Evolutionary conservation across 2,888 invertebrate species (phyloP), one percentile per base, ranked within the genome.

Genomic region (Leuctra nigra): DNA sequence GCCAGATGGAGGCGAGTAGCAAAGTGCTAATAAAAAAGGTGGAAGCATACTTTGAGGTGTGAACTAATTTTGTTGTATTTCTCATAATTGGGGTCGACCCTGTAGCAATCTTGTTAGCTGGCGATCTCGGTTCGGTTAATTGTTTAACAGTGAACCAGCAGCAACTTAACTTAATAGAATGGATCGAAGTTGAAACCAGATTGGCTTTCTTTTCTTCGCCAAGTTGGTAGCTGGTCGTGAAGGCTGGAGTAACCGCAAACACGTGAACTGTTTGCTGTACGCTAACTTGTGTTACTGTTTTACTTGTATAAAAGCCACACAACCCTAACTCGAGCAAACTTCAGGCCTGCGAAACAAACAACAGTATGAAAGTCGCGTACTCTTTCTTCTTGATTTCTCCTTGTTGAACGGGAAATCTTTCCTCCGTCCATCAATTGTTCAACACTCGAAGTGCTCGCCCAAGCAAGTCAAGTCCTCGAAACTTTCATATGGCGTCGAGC

Each of bases 241-340:
- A n/a, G 4, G 20, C 33, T 7, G 29, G 9, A 48, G 9, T 29
- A n/a, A 29, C 16, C 50, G 33, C 35, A 18, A 22, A 50, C 35
- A 16, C 16, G 29, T 35, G 18, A 16, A 29, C 29, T 23, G 18
- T 23, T 44, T 23, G 44, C 18, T n/a, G n/a, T n/a, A n/a, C n/a
- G n/a, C 50, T 35, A 50, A 50, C 50, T 35, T 35, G 50, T 50
- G 50, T 50, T 50, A 6, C 50, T 33, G 50, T 29, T 33, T 29
- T 50, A 50, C 50, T 50, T 50, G 50, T 50, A 50, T 50, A 50
- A 50, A 50, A 50, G 50, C 35, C 50, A 50, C 35, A 50, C 50
- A 29, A 41, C 18, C 41, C 16, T n/a, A 38, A 38, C 38, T 38
- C 38, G 13, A 6, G n/a, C 16, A 6, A 41, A 41, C 41, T 41